These are phyloP conservation scores for Eutolmus rufibarbis DNA, from an alignment of 2,888 invertebrate genomes.

Conservation along the genomic window DNA sequence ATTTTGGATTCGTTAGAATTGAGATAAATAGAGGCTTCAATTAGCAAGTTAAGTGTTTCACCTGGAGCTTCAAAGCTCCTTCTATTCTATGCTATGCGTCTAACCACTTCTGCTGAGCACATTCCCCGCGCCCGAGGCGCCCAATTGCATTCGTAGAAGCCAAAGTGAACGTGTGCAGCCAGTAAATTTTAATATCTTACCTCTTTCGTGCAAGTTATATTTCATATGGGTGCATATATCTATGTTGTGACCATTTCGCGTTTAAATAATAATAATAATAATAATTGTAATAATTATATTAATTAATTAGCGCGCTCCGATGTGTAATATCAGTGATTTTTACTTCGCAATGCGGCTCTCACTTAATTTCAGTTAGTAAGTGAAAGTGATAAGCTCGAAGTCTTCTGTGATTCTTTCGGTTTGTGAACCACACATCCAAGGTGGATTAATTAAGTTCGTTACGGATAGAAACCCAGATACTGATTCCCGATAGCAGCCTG, in stretches of 20 bases:
- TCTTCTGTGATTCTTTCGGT: not conserved
- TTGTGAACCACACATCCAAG: not conserved
- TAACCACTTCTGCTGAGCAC: not conserved
- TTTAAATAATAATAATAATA: not conserved
- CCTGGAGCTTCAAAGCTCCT: not conserved
- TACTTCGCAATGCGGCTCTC: not conserved
- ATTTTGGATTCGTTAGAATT: slow-evolving; percentile 22
- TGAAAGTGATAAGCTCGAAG: not conserved
- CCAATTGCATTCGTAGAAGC: not conserved
- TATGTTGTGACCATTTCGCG: not conserved
- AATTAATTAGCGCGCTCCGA: not conserved
- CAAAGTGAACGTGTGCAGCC: not conserved
- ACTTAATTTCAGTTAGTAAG: not conserved
- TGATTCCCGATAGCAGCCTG: not conserved
- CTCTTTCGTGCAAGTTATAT: not conserved
- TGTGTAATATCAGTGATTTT: not conserved
- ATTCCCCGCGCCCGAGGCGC: not conserved
- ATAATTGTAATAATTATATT: not conserved
- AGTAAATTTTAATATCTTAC: not conserved
- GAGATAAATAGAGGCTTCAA: not conserved
- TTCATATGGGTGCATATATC: not conserved
- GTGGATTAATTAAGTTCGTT: not conserved
- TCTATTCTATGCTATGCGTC: not conserved
- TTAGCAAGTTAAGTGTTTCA: not conserved
- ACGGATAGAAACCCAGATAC: not conserved